Base-by-base conservation (phyloP, 2,797 vertebrate species). In the Halcyon chelicuti region DNA sequence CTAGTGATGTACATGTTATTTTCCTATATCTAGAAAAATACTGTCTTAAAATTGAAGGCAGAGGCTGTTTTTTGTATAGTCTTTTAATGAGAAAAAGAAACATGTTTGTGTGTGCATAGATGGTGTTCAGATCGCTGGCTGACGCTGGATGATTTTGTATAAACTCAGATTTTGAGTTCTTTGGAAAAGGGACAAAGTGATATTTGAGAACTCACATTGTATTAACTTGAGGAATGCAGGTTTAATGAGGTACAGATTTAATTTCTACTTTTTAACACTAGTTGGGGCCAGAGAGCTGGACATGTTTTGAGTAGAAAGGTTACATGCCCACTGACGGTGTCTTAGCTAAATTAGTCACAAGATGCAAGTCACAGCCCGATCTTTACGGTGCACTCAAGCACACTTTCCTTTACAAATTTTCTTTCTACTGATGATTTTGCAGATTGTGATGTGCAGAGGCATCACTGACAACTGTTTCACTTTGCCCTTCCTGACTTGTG, bases 301-400 rank as follows among this genome's bases (percentile, higher is more conserved):
- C 10, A 2, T 26, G 42, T 63, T 62, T 63, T 37, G 39, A 47
- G 23, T 54, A 49, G 6, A 61, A 72, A 51, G 7, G 3, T 40
- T 57, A 6, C 15, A 31, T 10, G 37, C 11, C 42, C n/a, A 7
- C 26, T 28, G 47, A n/a, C 5, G 10, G 11, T 15, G 17, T 19
- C 40, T 86, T 15, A n/a, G 33, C 22, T 54, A 15, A 55, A 67
- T 39, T 19, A 35, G 7, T 57, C 17, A 5, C 28, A 10, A 47
- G n/a, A 21, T 1, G 0, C 40, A 70, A 40, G 13, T 68, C 22
- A n/a, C 60, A 78, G 25, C 19, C 12, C 0, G 4, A 35, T 65
- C 2, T 31, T 76, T 28, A 14, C 23, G 58, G 9, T 54, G 85
- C 18, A 14, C 12, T 31, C 22, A 14, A 31, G 8, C 33, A n/a